A percentile compares a stretch with the other conserved stretches of the same genome.
Evolutionary conservation across 2,113 vertebrate species (phyloP).

Genomic region (Chamaetylas fuelleborni): DNA sequence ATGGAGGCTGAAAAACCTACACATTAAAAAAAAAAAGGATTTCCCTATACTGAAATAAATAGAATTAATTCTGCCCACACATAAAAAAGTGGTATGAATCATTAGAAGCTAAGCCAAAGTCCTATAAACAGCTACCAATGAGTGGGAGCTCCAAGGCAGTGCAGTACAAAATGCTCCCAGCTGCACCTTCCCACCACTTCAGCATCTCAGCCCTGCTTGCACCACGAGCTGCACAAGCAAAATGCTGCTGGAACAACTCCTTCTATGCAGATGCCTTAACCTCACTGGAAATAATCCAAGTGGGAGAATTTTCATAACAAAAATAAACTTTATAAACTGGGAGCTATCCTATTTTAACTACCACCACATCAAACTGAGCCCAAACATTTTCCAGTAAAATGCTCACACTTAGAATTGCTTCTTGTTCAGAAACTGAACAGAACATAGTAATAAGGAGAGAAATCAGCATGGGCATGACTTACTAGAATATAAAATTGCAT

Average conservation of each 20-base stretch:
- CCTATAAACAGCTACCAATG: not conserved
- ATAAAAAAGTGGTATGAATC: not conserved
- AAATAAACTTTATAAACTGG: not conserved
- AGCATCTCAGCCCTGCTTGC: not conserved
- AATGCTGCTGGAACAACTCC: not conserved
- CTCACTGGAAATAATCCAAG: not conserved
- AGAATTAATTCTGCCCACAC: not conserved
- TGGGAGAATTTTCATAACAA: not conserved
- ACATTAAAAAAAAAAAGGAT: not conserved
- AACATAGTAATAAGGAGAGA: not conserved
- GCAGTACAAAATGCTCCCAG: not conserved
- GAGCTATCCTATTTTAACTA: not conserved
- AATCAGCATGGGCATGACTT: not conserved
- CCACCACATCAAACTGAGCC: not conserved
- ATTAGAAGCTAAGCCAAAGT: not conserved
- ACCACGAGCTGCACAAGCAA: not conserved
- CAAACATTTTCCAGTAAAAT: not conserved
- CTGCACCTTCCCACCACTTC: not conserved
- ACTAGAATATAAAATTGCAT: not conserved
- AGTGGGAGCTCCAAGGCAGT: not conserved
- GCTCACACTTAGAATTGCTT: not conserved
- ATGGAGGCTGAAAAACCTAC: not conserved
- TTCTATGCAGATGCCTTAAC: not conserved
- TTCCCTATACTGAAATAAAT: not conserved
- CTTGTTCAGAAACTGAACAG: not conserved